phyloP scores from a whole-genome alignment of 2,113 vertebrate genomes.

The Orientallactaga bullata region DNA sequence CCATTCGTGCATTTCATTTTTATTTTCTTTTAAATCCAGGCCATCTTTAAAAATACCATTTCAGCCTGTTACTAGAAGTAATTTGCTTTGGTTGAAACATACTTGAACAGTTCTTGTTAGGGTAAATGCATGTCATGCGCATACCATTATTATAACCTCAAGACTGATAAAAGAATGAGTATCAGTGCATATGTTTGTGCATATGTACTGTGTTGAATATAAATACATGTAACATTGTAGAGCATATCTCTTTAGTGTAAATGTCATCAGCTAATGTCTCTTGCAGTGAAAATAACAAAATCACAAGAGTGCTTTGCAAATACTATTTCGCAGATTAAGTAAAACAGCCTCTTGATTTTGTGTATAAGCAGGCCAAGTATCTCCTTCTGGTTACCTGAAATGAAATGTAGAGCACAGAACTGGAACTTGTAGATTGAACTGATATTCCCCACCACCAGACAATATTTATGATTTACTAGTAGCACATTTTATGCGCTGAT shows the following conservation, averaged over 20 bases:
- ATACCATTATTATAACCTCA: not conserved
- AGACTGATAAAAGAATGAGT: not conserved
- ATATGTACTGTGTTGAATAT: not conserved
- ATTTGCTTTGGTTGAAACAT: conserved; percentile 22
- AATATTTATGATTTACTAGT: not conserved
- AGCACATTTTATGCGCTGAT: not conserved
- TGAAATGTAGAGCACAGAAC: not conserved
- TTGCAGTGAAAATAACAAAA: conserved; percentile 34
- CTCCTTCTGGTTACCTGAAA: conserved; percentile 8
- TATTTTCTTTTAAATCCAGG: not conserved
- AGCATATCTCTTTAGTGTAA: conserved; percentile 9
- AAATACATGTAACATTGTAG: not conserved
- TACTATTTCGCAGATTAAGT: conserved; percentile 1
- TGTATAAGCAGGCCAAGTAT: not conserved
- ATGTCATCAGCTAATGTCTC: conserved; percentile 14
- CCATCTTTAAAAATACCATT: conserved; percentile 1
- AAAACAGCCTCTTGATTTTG: conserved; percentile 51
- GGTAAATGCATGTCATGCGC: not conserved
- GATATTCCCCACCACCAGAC: not conserved
- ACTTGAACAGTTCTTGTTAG: conserved; percentile 26
- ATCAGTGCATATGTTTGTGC: not conserved
- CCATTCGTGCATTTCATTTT: not conserved
- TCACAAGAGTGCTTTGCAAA: conserved; percentile 18
- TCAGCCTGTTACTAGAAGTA: not conserved
- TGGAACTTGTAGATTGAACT: not conserved